A percentile compares a stretch with the other conserved stretches of the same genome.
Evolutionary conservation across 2,888 invertebrate genomes (phyloP).

Genomic region (Drosophila multiciliata): DNA sequence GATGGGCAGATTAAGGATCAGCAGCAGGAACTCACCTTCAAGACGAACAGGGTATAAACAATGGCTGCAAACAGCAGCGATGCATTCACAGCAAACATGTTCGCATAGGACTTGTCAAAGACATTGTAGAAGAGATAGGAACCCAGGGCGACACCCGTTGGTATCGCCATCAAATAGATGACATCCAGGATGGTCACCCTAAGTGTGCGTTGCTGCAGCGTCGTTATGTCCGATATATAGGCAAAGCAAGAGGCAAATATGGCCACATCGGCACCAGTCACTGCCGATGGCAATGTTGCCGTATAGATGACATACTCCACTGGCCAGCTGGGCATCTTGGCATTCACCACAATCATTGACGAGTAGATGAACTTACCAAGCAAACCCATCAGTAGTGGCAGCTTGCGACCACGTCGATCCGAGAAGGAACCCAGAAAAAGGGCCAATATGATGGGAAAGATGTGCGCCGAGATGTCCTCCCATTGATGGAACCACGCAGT

Average conservation of each 20-base stretch:
- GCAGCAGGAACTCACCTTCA: slow-evolving; percentile 84
- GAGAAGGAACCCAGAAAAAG: slow-evolving; percentile 93
- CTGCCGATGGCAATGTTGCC: slow-evolving; percentile 90
- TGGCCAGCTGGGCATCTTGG: slow-evolving; percentile 89
- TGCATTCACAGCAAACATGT: slow-evolving; percentile 91
- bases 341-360: slow-evolving; percentile 90
- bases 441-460: slow-evolving; percentile 91
- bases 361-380: slow-evolving; percentile 91
- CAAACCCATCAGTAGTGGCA: slow-evolving; percentile 90
- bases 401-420: slow-evolving; percentile 91
- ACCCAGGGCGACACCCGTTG: slow-evolving; percentile 91
- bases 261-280: slow-evolving; percentile 92
- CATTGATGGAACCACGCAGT: slow-evolving; percentile 91
- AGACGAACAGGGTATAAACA: slow-evolving; percentile 87
- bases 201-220: slow-evolving; percentile 89
- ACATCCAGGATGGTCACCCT: slow-evolving; percentile 93
- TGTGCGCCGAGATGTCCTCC: slow-evolving; percentile 90
- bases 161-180: slow-evolving; percentile 93
- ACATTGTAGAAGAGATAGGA: slow-evolving; percentile 88
- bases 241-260: slow-evolving; percentile 92
- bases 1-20: too few relatives aligned
- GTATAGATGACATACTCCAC: slow-evolving; percentile 90
- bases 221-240: slow-evolving; percentile 92
- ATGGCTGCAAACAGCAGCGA: slow-evolving; percentile 87
- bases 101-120: slow-evolving; percentile 88